Evolutionary conservation across 64 coral and sea anemone genomes (phyloP).

Genomic region (Astreopora myriophthalma): DNA sequence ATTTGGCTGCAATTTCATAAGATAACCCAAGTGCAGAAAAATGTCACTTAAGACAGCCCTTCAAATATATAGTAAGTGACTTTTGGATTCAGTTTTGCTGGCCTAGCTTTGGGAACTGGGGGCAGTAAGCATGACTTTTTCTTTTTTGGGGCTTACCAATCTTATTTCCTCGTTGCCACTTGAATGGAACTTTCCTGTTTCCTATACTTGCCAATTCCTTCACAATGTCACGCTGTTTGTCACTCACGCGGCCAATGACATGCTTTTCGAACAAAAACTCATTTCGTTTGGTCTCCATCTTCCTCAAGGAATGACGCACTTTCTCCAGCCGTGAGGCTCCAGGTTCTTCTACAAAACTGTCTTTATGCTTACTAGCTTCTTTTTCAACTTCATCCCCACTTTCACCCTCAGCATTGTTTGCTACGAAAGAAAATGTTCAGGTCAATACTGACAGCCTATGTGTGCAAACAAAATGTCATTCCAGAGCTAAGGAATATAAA

Average conservation of each 20-base stretch:
- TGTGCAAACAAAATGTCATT: background rate
- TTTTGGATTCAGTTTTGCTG: background rate
- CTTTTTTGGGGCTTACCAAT: slow-evolving; percentile 68
- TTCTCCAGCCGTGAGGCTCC: slow-evolving; percentile 47
- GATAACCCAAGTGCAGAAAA: too few species aligned
- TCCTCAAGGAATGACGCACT: slow-evolving; percentile 65
- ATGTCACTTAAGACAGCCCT: too few species aligned
- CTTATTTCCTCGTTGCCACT: slow-evolving; percentile 98
- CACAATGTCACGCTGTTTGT: slow-evolving; percentile 80
- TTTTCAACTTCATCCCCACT: slow-evolving; percentile 9
- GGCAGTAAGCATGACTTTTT: background rate
- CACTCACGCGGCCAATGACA: slow-evolving; percentile 89
- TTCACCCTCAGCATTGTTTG: background rate
- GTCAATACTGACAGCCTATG: background rate
- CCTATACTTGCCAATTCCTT: slow-evolving; percentile 89
- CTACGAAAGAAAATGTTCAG: background rate
- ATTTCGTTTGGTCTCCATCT: slow-evolving; percentile 71
- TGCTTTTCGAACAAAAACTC: slow-evolving; percentile 69
- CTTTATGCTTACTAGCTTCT: slow-evolving; percentile 28
- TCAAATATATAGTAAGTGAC: too few species aligned
- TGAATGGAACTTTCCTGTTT: slow-evolving; percentile 91
- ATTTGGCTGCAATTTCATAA: too few species aligned
- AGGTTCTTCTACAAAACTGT: slow-evolving; percentile 39
- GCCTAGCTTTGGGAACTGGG: background rate
- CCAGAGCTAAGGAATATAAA: too few species aligned